These are phyloP conservation scores for Scotopteryx bipunctaria DNA, from an alignment of 2,888 invertebrate genomes.

Conservation along the genomic window DNA sequence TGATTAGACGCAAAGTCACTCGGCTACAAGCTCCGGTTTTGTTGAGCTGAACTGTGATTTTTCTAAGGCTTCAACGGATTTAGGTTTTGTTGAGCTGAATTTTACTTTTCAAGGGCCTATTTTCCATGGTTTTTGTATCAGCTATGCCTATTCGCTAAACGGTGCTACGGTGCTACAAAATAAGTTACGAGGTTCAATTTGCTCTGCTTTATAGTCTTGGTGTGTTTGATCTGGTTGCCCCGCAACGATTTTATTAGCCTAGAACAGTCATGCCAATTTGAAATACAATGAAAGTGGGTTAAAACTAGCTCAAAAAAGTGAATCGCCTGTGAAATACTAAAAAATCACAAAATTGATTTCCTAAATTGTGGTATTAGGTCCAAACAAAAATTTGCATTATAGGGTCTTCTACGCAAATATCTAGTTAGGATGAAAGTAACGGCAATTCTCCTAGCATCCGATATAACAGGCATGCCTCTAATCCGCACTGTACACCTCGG, in stretches of 20 bases:
- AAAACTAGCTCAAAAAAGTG: too few relatives aligned
- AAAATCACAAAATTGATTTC: too few relatives aligned
- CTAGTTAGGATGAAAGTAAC: neutral
- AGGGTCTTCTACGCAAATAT: neutral
- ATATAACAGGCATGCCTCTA: constrained; percentile 37
- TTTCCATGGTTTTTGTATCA: too few relatives aligned
- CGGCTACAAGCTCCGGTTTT: neutral
- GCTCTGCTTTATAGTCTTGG: neutral
- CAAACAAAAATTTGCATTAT: neutral
- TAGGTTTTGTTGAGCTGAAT: too few relatives aligned
- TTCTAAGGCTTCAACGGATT: too few relatives aligned
- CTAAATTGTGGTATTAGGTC: too few relatives aligned
- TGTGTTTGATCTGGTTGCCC: neutral
- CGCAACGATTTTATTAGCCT: neutral
- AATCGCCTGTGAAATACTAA: too few relatives aligned
- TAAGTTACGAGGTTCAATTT: neutral
- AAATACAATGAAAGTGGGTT: neutral
- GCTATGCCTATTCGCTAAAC: neutral
- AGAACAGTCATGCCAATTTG: neutral
- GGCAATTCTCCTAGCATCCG: neutral
- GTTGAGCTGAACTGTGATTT: neutral
- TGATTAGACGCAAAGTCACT: too few relatives aligned
- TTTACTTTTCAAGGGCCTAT: too few relatives aligned
- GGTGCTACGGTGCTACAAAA: constrained; percentile 1
- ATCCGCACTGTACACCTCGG: constrained; percentile 43